Percentiles rank a stretch among this genome's conserved stretches.
These are phyloP conservation scores for Typhlichthys subterraneus DNA, from an alignment of 2,797 vertebrate species.

Conservation along the genomic window DNA sequence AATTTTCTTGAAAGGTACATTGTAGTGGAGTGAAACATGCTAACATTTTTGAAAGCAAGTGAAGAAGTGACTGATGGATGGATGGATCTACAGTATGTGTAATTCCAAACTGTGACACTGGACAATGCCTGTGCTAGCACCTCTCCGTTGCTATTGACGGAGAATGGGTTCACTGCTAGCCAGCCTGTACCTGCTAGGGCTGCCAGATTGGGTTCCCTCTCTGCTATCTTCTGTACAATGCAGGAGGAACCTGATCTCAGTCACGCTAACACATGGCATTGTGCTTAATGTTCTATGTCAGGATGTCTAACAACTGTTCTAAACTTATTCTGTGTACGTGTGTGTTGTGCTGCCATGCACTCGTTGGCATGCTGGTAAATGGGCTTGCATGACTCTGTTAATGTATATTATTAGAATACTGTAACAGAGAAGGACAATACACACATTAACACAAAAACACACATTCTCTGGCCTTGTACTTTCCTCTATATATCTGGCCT, in stretches of 20 bases:
- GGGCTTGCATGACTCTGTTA: slow-evolving; percentile 26
- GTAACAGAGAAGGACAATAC: neutral
- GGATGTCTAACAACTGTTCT: slow-evolving; percentile 76
- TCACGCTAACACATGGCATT: slow-evolving; percentile 71
- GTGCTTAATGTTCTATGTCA: slow-evolving; percentile 67
- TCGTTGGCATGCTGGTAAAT: slow-evolving; percentile 21
- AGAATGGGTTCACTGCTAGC: slow-evolving; percentile 54
- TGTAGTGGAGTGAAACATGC: too few relatives aligned
- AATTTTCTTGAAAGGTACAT: too few relatives aligned
- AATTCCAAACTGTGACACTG: slow-evolving; percentile 75
- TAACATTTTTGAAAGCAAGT: too few relatives aligned
- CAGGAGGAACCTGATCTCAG: slow-evolving; percentile 69
- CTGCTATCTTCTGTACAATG: slow-evolving; percentile 79
- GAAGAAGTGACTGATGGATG: slow-evolving; percentile 20
- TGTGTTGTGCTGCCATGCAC: slow-evolving; percentile 9
- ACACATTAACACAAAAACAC: neutral
- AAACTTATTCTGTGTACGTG: slow-evolving; percentile 31
- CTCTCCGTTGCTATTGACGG: slow-evolving; percentile 44
- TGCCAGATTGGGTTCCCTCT: slow-evolving; percentile 78
- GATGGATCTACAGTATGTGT: slow-evolving; percentile 61
- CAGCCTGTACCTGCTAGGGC: slow-evolving; percentile 44
- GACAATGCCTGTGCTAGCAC: slow-evolving; percentile 69
- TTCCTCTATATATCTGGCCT: neutral
- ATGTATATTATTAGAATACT: slow-evolving; percentile 37
- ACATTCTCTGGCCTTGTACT: neutral